Evolutionary conservation across 2,797 vertebrate species (phyloP), one percentile per base, ranked within the genome.

Genomic region (Taenioides sp.): DNA sequence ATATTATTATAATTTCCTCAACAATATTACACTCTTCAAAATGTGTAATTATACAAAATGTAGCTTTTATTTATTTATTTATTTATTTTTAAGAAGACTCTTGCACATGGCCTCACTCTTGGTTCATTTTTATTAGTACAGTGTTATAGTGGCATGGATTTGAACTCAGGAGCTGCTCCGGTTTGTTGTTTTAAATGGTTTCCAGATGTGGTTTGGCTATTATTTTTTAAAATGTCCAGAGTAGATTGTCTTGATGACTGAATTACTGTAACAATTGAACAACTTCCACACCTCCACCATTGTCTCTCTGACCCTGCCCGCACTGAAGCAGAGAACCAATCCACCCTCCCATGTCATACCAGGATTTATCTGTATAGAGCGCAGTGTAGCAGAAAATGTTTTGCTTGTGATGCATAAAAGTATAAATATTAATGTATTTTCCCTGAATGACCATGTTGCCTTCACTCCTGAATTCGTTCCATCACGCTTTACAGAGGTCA

Each of bases 251-350:
- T 43, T 43, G 50, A 52, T 54, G 17, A 18, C 50, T 23, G 22
- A 60, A 62, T 10, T 62, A 62, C 9, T 22, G 37, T 10, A 12
- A 43, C 61, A 40, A 0, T 10, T 40, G 34, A 43, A 63, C n/a
- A 23, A 50, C 43, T 49, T 73, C 67, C 50, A 28, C 22, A 23
- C 17, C 37, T 69, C 49, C 22, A 63, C 57, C 43, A 17, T 71
- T 73, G 31, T 52, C 59, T 43, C 50, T 69, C 52, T 84, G 80
- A 83, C 80, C 73, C 86, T 86, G 59, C 5, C 78, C 78, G 86
- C 78, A 90, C 86, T 77, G 79, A 85, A 83, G 74, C 82, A 27
- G 52, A 80, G 82, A 88, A 88, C 70, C 78, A 82, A 88, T 92
- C 84, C 78, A 67, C 78, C 74, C 74, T 72, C 75, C 55, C 9